Conservation (phyloP, 1,140 invertebrate species). For the Drosophila mauritiana region DNA sequence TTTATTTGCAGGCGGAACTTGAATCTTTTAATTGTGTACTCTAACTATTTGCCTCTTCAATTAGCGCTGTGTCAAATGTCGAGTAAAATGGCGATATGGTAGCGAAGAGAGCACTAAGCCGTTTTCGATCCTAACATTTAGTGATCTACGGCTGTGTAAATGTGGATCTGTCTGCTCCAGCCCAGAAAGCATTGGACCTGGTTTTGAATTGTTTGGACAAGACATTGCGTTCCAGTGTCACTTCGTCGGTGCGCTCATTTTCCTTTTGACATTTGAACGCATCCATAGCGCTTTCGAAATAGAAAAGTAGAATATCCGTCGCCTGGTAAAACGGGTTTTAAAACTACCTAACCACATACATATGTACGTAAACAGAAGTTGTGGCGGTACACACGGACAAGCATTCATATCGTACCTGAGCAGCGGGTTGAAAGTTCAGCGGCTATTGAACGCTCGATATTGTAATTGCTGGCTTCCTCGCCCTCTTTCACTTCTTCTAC, state of each 20-base stretch:
- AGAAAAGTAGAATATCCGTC: conserved; percentile 68
- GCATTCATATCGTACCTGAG: conserved; percentile 1
- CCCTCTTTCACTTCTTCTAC: conserved; percentile 22
- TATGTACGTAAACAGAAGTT: conserved; percentile 1
- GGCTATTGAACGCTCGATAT: conserved; percentile 74
- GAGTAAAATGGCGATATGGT: conserved; percentile 3
- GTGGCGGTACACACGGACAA: conserved; percentile 10
- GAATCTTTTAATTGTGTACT: conserved; percentile 41
- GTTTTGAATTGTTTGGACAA: conserved; percentile 11
- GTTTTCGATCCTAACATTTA: conserved; percentile 2
- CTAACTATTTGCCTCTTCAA: conserved; percentile 72
- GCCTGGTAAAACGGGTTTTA: conserved; percentile 60
- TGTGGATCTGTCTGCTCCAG: background rate
- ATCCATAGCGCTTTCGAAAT: conserved; percentile 73
- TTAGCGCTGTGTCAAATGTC: conserved; percentile 69
- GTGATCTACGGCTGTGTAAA: background rate
- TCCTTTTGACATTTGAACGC: conserved; percentile 77
- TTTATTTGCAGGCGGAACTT: conserved; percentile 33
- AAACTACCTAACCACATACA: conserved; percentile 20
- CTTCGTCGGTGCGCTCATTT: conserved; percentile 75
- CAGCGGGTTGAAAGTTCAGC: conserved; percentile 75
- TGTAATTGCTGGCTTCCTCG: conserved; percentile 64
- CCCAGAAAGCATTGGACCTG: conserved; percentile 39
- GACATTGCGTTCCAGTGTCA: conserved; percentile 50
- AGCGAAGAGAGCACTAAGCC: conserved; percentile 43